A percentile compares a stretch with the other conserved stretches of the same genome.
Conservation (phyloP, 2,797 vertebrate genomes). For the Myotis daubentonii region DNA sequence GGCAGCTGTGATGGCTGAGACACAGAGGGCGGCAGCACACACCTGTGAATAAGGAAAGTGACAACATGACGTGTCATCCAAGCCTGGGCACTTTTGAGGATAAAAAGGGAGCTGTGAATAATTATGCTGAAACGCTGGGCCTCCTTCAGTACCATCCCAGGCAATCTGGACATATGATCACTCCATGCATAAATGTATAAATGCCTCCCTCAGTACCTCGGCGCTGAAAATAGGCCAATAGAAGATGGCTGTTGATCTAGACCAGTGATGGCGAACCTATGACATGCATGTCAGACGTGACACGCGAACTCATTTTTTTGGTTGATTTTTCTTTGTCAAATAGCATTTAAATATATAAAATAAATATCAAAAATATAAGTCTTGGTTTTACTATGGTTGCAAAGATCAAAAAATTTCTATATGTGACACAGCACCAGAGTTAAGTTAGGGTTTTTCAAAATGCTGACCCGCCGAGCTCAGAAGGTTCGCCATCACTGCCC, state of each 20-base stretch:
- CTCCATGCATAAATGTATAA: background rate
- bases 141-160: background rate
- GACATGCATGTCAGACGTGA: no score
- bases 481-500: no score
- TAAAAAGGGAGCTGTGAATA: background rate
- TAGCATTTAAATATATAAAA: no score
- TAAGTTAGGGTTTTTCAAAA: no score
- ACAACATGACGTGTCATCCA: background rate
- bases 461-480: no score
- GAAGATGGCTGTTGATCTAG: background rate
- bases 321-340: no score
- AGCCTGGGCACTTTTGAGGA: background rate
- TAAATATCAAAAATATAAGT: no score
- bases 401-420: no score
- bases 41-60: background rate
- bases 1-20: background rate
- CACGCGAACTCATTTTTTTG: no score
- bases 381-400: no score
- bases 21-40: background rate
- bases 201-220: background rate
- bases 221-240: background rate
- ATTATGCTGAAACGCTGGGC: background rate
- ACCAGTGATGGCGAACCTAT: no score
- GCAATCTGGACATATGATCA: background rate
- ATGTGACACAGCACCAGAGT: no score